Percentiles rank a stretch among this genome's conserved stretches.
Conservation (phyloP, 2,113 vertebrate genomes). For the Elephas maximus region DNA sequence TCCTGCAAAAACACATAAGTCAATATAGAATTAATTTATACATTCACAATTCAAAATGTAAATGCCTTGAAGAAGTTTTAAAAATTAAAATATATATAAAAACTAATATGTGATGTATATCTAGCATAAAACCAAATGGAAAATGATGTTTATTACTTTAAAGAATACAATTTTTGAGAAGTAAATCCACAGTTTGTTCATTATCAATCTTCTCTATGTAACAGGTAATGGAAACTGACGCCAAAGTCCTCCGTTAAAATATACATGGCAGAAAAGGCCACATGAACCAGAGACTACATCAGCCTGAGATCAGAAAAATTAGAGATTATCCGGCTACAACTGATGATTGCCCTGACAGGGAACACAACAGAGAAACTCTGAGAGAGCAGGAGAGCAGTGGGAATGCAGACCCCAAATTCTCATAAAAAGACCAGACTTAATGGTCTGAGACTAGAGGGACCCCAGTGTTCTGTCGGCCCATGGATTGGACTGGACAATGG, state of each 20-base stretch:
- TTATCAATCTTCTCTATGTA: neutral
- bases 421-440: too few species aligned
- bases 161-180: constrained; percentile 57
- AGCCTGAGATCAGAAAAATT: too few species aligned
- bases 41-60: constrained; percentile 40
- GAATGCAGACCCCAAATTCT: too few species aligned
- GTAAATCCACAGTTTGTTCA: neutral
- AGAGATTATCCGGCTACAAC: too few species aligned
- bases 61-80: constrained; percentile 7
- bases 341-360: too few species aligned
- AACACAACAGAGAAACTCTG: too few species aligned
- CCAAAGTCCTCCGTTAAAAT: constrained; percentile 25
- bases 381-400: too few species aligned
- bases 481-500: too few species aligned
- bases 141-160: neutral
- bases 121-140: constrained; percentile 46
- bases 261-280: neutral
- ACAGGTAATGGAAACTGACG: neutral
- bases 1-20: constrained; percentile 89
- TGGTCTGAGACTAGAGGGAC: too few species aligned
- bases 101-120: neutral
- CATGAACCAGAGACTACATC: too few species aligned
- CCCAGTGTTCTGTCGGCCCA: too few species aligned
- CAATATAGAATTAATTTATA: constrained; percentile 36
- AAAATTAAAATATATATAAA: constrained; percentile 28